phyloP scores from a whole-genome alignment of 2,113 vertebrate genomes.

The Rostratula benghalensis region DNA sequence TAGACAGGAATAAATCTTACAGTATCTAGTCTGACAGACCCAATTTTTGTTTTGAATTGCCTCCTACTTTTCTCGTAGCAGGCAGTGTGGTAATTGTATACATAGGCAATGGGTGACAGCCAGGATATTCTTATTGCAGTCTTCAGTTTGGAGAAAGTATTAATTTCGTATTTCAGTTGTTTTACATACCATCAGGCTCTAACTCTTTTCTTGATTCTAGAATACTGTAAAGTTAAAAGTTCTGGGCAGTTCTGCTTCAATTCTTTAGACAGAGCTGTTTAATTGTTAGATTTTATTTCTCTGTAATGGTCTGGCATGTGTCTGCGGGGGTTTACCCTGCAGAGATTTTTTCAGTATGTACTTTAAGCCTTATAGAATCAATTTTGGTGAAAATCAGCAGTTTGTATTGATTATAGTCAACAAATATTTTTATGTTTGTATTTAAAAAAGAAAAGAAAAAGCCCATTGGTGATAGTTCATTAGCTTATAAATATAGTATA shows the following conservation, averaged over 20 bases:
- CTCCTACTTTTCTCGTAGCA: slow-evolving; percentile 50
- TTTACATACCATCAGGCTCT: slow-evolving; percentile 42
- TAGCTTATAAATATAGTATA: slow-evolving; percentile 71
- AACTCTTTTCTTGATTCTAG: slow-evolving; percentile 13
- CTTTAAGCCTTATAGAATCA: not conserved
- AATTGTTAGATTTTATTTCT: slow-evolving; percentile 13
- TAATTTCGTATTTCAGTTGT: slow-evolving; percentile 50
- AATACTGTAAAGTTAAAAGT: slow-evolving; percentile 12
- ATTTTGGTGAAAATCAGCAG: slow-evolving; percentile 24
- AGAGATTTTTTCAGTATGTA: not conserved
- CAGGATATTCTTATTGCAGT: slow-evolving; percentile 12
- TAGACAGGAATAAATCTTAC: slow-evolving; percentile 11
- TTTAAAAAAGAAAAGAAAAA: slow-evolving; percentile 11
- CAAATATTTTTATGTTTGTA: slow-evolving; percentile 57
- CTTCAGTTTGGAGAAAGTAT: slow-evolving; percentile 35
- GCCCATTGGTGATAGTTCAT: slow-evolving; percentile 71
- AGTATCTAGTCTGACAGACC: slow-evolving; percentile 12
- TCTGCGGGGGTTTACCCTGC: not conserved
- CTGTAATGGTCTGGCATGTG: not conserved
- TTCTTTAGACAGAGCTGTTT: slow-evolving; percentile 3
- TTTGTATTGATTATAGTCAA: slow-evolving; percentile 49
- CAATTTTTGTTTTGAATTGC: slow-evolving; percentile 47
- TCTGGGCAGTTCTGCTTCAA: not conserved
- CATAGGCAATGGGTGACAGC: slow-evolving; percentile 5
- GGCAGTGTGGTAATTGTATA: slow-evolving; percentile 21